Evolutionary conservation across 2,113 vertebrate genomes (phyloP).

Genomic region (Atrichornis clamosus): DNA sequence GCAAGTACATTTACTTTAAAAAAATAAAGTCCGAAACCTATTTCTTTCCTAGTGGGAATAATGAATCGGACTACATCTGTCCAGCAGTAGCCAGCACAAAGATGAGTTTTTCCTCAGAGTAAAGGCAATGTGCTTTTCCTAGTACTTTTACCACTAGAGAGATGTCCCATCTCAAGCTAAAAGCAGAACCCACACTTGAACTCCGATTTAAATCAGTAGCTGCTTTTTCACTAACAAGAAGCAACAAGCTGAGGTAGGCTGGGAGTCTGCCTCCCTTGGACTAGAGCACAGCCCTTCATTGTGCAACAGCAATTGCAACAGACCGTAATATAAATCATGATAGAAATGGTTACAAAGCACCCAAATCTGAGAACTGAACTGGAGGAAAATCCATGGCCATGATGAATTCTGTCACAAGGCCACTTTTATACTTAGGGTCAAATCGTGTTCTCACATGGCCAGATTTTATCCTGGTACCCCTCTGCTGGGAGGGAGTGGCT

Average conservation of each 20-base stretch:
- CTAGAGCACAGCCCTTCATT: neutral
- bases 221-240: slow-evolving; percentile 43
- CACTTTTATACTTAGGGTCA: neutral
- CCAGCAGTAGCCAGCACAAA: neutral
- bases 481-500: neutral
- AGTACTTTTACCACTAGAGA: neutral
- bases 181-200: neutral
- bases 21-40: neutral
- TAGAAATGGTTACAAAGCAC: neutral
- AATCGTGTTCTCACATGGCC: neutral
- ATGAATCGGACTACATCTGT: neutral
- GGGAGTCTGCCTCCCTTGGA: neutral
- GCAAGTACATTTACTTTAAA: neutral
- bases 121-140: neutral
- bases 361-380: neutral
- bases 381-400: neutral
- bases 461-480: neutral
- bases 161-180: neutral
- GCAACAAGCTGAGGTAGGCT: slow-evolving; percentile 34
- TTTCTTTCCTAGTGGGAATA: neutral
- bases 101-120: accelerated
- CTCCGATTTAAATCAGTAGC: neutral
- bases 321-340: neutral
- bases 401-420: neutral
- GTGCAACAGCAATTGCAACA: slow-evolving; percentile 32